Base-by-base conservation (phyloP, 2,888 invertebrate species). In the Epirrita christyi region DNA sequence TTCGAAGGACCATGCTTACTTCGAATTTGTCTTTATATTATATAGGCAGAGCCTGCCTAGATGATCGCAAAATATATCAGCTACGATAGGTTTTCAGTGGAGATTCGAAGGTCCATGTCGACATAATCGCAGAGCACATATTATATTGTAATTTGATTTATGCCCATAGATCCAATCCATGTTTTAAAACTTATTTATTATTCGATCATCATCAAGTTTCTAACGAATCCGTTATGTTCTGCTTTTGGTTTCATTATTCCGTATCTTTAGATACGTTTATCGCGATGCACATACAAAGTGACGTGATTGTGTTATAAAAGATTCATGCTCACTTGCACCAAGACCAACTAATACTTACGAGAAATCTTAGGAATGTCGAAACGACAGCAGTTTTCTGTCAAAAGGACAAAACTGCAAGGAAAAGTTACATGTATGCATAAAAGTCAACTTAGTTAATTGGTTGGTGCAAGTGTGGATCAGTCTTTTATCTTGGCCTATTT, bases 241-340 rank as follows among this genome's bases (percentile, higher is more conserved):
- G 70, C 72, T 75, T 70, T 78, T 74, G 75, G 68, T 78, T 79
- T 78, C 74, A 72, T 76, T 75, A 72, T 76, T 67, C 63, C 62
- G 62, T 64, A 67, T 71, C 61, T 69, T 64, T 65, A 69, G 67
- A 63, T 59, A 55, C 59, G 57, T 64, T 57, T 66, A 64, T 67
- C 59, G 51, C 61, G 56, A 3, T 21, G 21, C 4, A 21, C 21
- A 21, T 57, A 55, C 51, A 15, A 63, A 55, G 59, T 64, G 62
- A 69, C 63, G 44, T 53, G 48, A 55, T 50, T 63, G 63, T 53
- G 51, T 61, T 50, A 41, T 54, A 50, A 50, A 49, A 54, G 40
- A 52, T 44, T 40, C 58, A 53, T 34, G 4, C 21, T 4, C 21
- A 21, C 21, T 21, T 21, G 21, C 21, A 21, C 21, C 21, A 21